phyloP scores from a whole-genome alignment of 1,140 invertebrate genomes.

The Carposina sasakii region DNA sequence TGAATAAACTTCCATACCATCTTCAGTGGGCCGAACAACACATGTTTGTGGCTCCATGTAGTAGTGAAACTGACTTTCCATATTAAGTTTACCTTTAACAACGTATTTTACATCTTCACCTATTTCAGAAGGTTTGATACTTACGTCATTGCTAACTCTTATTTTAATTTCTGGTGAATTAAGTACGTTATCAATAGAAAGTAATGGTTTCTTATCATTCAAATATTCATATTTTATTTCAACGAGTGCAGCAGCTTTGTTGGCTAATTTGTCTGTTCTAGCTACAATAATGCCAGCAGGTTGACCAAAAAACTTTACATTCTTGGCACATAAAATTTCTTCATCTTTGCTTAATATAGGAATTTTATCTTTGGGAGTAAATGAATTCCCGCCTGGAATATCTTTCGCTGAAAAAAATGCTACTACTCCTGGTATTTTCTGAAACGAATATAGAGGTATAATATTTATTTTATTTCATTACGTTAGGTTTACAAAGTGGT shows the following conservation, averaged over 20 bases:
- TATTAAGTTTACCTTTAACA: conserved; percentile 29
- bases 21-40: conserved; percentile 74
- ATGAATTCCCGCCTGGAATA: conserved; percentile 80
- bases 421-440: conserved; percentile 33
- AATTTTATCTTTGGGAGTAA: conserved; percentile 30
- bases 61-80: conserved; percentile 33
- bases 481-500: too few relatives aligned
- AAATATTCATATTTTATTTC: conserved; percentile 77
- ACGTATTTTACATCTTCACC: conserved; percentile 28
- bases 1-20: conserved; percentile 75
- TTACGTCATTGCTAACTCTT: conserved; percentile 35
- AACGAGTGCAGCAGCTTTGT: conserved; percentile 79
- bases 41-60: conserved; percentile 72
- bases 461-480: too few relatives aligned
- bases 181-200: conserved; percentile 50
- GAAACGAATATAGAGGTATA: neutral
- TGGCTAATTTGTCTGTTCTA: conserved; percentile 75
- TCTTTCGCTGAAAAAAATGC: conserved; percentile 78
- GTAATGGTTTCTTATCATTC: conserved; percentile 40
- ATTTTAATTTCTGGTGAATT: conserved; percentile 41
- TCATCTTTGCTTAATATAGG: conserved; percentile 46
- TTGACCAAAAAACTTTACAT: conserved; percentile 80
- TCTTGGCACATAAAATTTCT: conserved; percentile 72
- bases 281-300: conserved; percentile 83
- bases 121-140: conserved; percentile 36